Evolutionary conservation across 1,140 invertebrate species (phyloP).

Genomic region (Eriosoma lanigerum): DNA sequence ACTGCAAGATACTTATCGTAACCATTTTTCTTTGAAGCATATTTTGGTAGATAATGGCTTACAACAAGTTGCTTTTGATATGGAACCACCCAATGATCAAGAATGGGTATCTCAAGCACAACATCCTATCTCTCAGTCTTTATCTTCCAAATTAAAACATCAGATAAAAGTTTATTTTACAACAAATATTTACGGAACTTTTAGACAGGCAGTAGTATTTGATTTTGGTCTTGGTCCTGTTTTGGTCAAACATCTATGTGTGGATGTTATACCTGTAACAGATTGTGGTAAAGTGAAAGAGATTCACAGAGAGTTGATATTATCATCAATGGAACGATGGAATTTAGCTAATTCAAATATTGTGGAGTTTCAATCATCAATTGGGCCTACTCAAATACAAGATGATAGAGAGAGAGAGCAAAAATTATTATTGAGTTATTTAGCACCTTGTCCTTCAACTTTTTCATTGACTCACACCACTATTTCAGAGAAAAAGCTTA

Average conservation of each 20-base stretch:
- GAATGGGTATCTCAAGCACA: conserved; percentile 62
- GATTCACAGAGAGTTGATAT: conserved; percentile 64
- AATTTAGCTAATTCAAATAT: conserved; percentile 62
- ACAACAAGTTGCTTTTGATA: conserved; percentile 53
- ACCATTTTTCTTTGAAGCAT: conserved; percentile 67
- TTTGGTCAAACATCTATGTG: conserved; percentile 71
- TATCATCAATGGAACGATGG: conserved; percentile 67
- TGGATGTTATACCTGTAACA: conserved; percentile 72
- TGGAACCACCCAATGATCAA: conserved; percentile 60
- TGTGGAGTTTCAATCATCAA: conserved; percentile 65
- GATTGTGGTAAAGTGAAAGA: conserved; percentile 72
- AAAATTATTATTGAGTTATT: conserved; percentile 67
- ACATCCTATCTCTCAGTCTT: conserved; percentile 30
- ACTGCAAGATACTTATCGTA: conserved; percentile 70
- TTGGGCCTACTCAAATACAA: conserved; percentile 57
- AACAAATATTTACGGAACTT: conserved; percentile 77
- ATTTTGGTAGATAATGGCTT: conserved; percentile 50
- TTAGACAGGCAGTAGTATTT: conserved; percentile 77
- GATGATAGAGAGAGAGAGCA: conserved; percentile 61
- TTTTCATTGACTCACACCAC: conserved; percentile 72
- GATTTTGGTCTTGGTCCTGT: conserved; percentile 75
- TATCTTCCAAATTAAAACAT: conserved; percentile 59
- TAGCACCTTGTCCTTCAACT: conserved; percentile 67
- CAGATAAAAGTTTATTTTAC: conserved; percentile 70
- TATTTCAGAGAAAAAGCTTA: conserved; percentile 67